Evolutionary conservation across 2,797 vertebrate species (phyloP), one percentile per base, ranked within the genome.

Genomic region (Rallus crepitans): DNA sequence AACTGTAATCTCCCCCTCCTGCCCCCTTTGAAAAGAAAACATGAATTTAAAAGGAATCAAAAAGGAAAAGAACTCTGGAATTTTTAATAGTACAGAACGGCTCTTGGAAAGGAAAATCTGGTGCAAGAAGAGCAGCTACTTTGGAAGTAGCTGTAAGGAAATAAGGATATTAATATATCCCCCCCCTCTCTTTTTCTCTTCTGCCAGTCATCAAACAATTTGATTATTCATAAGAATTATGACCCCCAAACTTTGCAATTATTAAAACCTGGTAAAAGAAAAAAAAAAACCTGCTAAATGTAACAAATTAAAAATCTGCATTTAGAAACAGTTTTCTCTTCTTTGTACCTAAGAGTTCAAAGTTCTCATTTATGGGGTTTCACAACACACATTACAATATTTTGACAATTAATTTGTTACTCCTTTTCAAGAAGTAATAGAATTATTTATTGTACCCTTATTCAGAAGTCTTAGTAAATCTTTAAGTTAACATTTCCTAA

Each of bases 341-440:
- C 73, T 92, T 96, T 90, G 65, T 77, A 40, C 48, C 94, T 76
- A 76, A 55, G n/a, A 79, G 81, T 72, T 90, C 89, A 56, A 83
- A 89, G 53, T 94, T 92, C 83, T 96, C 18, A 24, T 82, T 93
- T 93, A 55, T 63, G 45, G n/a, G 11, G 23, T 81, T 96, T 94
- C 77, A 77, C 53, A 86, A 73, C 37, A 66, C 57, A 47, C 15
- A 75, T 91, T 93, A 83, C 60, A 87, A 40, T 95, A 92, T 94
- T 97, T 95, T 95, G 86, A 95, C 82, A 94, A 95, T 90, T 75
- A 91, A 93, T 94, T 95, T 96, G 40, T 69, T 89, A 77, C 72
- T 85, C 37, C 33, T 81, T 96, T 87, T 87, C 75, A 84, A 91
- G 83, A 92, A 91, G 28, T 42, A 78, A 89, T 39, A 83, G 78